Evolutionary conservation across 2,113 vertebrate species (phyloP).

Genomic region (Balaenoptera acutorostrata): DNA sequence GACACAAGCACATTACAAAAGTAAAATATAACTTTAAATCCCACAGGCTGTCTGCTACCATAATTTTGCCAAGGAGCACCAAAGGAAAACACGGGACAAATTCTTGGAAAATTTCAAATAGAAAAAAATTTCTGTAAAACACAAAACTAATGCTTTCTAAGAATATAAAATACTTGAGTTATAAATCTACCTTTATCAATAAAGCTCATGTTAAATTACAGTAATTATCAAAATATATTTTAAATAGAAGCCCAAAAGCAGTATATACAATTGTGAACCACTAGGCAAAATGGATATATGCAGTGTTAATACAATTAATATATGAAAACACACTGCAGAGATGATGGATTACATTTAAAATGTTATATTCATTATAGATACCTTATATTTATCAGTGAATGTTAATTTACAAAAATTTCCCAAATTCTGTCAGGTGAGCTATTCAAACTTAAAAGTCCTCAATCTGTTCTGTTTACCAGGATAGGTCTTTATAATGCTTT

Average conservation of each 20-base stretch:
- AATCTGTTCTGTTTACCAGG: not conserved
- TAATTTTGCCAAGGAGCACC: not conserved
- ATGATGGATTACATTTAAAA: not conserved
- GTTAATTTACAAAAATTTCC: not conserved
- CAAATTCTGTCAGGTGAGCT: not conserved
- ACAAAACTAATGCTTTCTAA: constrained; percentile 29
- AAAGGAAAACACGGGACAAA: constrained; percentile 32
- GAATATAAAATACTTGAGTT: not conserved
- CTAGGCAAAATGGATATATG: not conserved
- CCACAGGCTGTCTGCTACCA: not conserved
- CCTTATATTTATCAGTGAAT: not conserved
- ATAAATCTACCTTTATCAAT: constrained; percentile 40
- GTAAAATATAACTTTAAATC: constrained; percentile 9
- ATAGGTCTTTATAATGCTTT: not conserved
- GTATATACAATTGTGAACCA: not conserved
- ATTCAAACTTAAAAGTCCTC: not conserved
- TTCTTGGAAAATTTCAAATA: constrained; percentile 23
- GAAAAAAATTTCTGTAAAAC: constrained; percentile 11
- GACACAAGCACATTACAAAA: not conserved
- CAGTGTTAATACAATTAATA: not conserved
- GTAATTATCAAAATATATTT: constrained; percentile 13
- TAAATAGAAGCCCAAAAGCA: not conserved
- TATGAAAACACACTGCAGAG: not conserved
- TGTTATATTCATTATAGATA: not conserved
- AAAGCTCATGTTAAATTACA: constrained; percentile 13